Evolutionary conservation across 2,113 vertebrate species (phyloP), one percentile per base, ranked within the genome.

Genomic region (Emydura subglobosa): DNA sequence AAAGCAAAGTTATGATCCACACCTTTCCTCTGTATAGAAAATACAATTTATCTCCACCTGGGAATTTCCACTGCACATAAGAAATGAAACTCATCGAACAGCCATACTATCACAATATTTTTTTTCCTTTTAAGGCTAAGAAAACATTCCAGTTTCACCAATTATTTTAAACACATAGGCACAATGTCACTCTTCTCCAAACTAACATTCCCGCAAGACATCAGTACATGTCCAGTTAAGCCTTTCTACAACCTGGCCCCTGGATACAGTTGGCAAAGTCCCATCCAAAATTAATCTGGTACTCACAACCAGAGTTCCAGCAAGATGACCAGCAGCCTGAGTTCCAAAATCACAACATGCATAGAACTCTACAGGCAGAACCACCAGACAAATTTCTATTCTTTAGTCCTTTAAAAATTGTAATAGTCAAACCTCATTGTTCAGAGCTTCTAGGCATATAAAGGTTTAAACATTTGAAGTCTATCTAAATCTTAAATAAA

Each of bases 121-220:
- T 97, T 97, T 97, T 91, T 92, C 97, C 96, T 94, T 98, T 97
- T 96, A 97, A 97, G 96, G 95, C 93, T 94, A 97, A 97, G 94
- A 97, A 94, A 95, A 95, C 72, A 93, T 83, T 86, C 83, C 39
- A 94, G 87, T 96, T 97, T 96, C 96, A 97, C 87, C 92, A 95
- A 93, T 54, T 82, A 93, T 54, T 93, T 57, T 78, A 94, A 92
- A 94, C 82, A 89, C 34, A 94, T 89, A 94, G 89, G 74, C 92
- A 82, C 39, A 7, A 59, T 86, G 68, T 25, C 85, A 82, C 94
- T 95, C 84, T 80, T 86, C 86, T 88, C 86, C 93, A 96, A 96
- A 95, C 55, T 91, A 57, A 95, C 96, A 92, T 59, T 94, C 87
- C 90, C 91, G 89, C 59, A 90, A 79, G 85, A 81, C 86, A 81